Conservation (phyloP, 2,797 vertebrate genomes). For the Parauchenoglanis punctatus region DNA sequence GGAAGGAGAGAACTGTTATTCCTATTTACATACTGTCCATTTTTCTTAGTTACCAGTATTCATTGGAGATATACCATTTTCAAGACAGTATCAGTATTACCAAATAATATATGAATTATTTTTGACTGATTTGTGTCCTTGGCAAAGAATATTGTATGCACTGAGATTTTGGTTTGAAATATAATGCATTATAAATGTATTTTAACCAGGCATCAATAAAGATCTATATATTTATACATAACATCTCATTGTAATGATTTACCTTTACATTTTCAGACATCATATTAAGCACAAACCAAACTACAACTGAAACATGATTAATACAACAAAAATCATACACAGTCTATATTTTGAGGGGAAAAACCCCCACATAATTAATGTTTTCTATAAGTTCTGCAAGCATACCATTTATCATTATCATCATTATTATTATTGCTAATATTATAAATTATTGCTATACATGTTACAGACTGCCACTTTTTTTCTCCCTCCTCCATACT, state of each 20-base stretch:
- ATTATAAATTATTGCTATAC: too few relatives aligned
- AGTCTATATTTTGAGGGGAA: too few relatives aligned
- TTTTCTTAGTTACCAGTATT: conserved; percentile 51
- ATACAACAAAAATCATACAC: not conserved
- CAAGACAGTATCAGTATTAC: conserved; percentile 46
- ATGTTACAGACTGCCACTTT: too few relatives aligned
- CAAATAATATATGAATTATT: conserved; percentile 59
- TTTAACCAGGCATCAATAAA: conserved; percentile 79
- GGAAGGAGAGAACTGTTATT: conserved; percentile 7
- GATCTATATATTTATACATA: conserved; percentile 83
- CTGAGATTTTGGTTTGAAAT: conserved; percentile 71
- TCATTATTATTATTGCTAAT: too few relatives aligned
- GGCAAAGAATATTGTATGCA: conserved; percentile 74
- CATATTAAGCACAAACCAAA: not conserved
- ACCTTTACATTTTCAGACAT: not conserved
- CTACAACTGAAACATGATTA: not conserved
- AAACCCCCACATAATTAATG: not conserved
- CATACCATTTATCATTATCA: not conserved
- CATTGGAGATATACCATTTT: conserved; percentile 47
- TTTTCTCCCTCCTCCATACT: too few relatives aligned
- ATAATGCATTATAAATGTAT: conserved; percentile 70
- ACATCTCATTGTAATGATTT: conserved; percentile 23
- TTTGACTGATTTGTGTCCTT: conserved; percentile 57
- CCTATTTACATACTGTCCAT: conserved; percentile 50
- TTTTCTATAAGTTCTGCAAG: not conserved